A percentile compares a stretch with the other conserved stretches of the same genome.
Conservation (phyloP, 2,797 vertebrate genomes). For the Melanotaenia boesemani region DNA sequence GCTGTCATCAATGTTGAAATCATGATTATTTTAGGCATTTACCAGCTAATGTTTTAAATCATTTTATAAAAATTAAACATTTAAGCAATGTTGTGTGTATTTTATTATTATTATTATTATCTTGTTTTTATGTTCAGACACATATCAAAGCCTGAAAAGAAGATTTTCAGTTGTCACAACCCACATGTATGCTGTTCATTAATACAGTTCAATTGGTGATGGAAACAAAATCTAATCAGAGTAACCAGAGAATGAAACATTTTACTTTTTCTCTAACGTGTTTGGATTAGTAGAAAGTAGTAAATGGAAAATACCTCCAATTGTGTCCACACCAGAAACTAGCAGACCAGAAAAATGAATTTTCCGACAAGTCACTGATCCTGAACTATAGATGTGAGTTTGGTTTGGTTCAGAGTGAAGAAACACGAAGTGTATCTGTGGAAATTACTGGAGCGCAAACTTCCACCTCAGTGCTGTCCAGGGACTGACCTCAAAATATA, state of each 20-base stretch:
- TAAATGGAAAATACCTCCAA: conserved; percentile 11
- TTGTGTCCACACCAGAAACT: not conserved
- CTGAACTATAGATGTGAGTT: not conserved
- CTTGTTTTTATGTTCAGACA: not conserved
- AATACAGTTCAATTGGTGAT: not conserved
- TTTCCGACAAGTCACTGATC: conserved; percentile 6
- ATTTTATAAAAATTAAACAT: not conserved
- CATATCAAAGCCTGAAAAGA: not conserved
- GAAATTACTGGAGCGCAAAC: not conserved
- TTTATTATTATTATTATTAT: too few species aligned
- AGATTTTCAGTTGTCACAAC: not conserved
- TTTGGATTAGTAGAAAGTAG: not conserved
- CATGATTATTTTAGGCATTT: not conserved
- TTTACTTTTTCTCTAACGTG: not conserved
- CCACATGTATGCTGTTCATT: not conserved
- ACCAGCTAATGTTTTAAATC: not conserved
- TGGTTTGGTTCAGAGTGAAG: conserved; percentile 7
- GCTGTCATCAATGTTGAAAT: not conserved
- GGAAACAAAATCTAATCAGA: not conserved
- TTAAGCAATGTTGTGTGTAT: not conserved
- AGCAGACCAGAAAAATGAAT: conserved; percentile 6
- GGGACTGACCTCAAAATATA: not conserved
- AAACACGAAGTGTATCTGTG: conserved; percentile 9
- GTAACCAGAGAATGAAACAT: not conserved
- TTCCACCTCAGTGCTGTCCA: conserved; percentile 6